Evolutionary conservation across 2,797 vertebrate genomes (phyloP), one percentile per base, ranked within the genome.

Genomic region (Hydrolagus colliei): DNA sequence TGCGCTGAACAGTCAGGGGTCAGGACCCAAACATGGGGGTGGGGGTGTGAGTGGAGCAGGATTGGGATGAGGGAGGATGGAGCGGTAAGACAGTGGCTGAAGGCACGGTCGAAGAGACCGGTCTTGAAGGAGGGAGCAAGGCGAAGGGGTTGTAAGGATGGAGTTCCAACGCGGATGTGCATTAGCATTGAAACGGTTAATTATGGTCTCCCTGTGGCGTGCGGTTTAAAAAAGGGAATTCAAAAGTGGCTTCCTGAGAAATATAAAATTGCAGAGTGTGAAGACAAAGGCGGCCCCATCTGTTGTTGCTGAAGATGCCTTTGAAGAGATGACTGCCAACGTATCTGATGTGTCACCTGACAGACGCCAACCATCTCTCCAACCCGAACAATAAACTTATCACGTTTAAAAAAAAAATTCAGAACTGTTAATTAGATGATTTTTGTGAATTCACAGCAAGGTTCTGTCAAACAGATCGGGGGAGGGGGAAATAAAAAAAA

Each of bases 341-440:
- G 1, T 82, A 63, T 82, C 78, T 82, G 62, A 65, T 67, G 11
- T 82, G 78, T 82, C 27, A 82, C 78, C 78, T 68, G 78, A 16
- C 79, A 84, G 79, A 27, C 71, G 62, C 67, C 79, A 68, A 41
- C 79, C 65, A 84, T 68, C 79, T 0, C 79, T 41, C 63, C 41
- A 52, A 52, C 63, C 79, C 35, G 79, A 65, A 84, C 79, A 84
- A 88, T 92, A 90, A 93, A 91, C 93, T 90, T 88, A 65, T 91
- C 87, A 86, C 87, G 91, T 86, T 90, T 86, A 67, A 52, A 52
- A 52, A 52, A 52, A 52, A 86, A 86, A 86, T 85, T 88, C 68
- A 76, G 90, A 91, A 85, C 68, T 20, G 87, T 90, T 91, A 90
- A 91, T 91, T 90, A 93, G 79, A 52, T 35, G 12, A 35, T 71